Evolutionary conservation across 2,797 vertebrate genomes (phyloP), one percentile per base, ranked within the genome.

Genomic region (Bradypodion pumilum): DNA sequence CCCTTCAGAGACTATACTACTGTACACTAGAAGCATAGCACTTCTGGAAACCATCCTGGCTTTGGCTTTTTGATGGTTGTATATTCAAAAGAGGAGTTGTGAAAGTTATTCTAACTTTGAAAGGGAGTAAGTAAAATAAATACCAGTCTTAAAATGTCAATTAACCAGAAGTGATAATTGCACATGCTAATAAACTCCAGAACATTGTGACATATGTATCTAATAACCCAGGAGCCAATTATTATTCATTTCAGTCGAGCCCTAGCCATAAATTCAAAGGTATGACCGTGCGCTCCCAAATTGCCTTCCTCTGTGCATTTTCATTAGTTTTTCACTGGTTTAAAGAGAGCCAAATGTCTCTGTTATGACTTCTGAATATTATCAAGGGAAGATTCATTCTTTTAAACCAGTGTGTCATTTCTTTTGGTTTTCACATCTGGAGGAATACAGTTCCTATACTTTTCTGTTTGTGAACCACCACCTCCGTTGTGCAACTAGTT

Each of bases 341-440:
- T n/a, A n/a, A 44, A 42, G 15, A 44, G 7, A 29, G 13, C 5
- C 74, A 76, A 77, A 12, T 29, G n/a, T 25, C 1, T 83, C 49
- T 86, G 56, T 88, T 65, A 81, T 81, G 89, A 83, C 87, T 90
- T 92, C 91, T 87, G 89, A 80, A 86, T 76, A 87, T 4, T 88
- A 88, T n/a, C 83, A 37, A 25, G 21, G 10, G 86, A 60, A 13
- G 72, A 88, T 85, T 78, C 42, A 49, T 52, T 59, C 78, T 37
- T 82, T 23, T 75, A 68, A 75, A 42, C 23, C 6, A 85, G 73
- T 83, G 0, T 0, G 62, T 1, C 1, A 37, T 88, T 92, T 91
- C n/a, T 56, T 56, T 15, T 56, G 44, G 13, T 56, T 56, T 56
- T 16, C 52, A 56, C 15, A 56, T 56, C 15, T 56, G 52, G 15